Base-by-base conservation (phyloP, 2,888 invertebrate species). In the Campopleginae sp. region DNA sequence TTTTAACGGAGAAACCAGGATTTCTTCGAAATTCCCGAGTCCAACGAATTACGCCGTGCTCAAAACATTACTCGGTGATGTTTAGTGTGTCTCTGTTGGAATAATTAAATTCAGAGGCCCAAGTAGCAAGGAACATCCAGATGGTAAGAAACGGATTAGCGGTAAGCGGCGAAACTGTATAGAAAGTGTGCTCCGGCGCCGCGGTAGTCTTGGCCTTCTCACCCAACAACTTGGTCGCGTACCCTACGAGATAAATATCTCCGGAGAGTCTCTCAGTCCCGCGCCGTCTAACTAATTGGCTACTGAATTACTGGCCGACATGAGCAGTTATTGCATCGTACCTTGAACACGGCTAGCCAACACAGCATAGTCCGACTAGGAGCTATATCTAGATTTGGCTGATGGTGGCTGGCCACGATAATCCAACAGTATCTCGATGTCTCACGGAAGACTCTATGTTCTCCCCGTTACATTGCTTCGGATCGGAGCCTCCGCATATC, bases 281-380 rank as follows among this genome's bases (percentile, higher is more conserved):
- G 90, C 87, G 89, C 91, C 91, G 90, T 89, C 90, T 91, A 92
- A 92, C 92, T 92, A 92, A 92, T 92, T 92, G 92, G 92, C 92
- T 92, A 92, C 92, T 92, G 91, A 92, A 92, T 92, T 92, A 92
- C 91, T 90, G 90, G 90, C 88, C 89, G 90, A 91, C 91, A 92
- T 89, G 92, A 89, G 88, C 89, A 90, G 91, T 91, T 91, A 91
- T 91, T 91, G 91, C 90, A 90, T 90, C 89, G 89, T 89, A 90
- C 90, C 89, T 90, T 86, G 88, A 88, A 46, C 77, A 77, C 77
- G 48, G 46, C 72, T 48, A 66, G 80, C 54, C 38, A 75, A 74
- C 58, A 65, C 65, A 19, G n/a, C 42, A 2, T n/a, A 63, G 14
- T 38, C 46, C 72, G 42, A 63, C 74, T 66, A 14, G 61, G n/a